Evolutionary conservation across 2,113 vertebrate species (phyloP).

Genomic region (Empidonax alnorum): DNA sequence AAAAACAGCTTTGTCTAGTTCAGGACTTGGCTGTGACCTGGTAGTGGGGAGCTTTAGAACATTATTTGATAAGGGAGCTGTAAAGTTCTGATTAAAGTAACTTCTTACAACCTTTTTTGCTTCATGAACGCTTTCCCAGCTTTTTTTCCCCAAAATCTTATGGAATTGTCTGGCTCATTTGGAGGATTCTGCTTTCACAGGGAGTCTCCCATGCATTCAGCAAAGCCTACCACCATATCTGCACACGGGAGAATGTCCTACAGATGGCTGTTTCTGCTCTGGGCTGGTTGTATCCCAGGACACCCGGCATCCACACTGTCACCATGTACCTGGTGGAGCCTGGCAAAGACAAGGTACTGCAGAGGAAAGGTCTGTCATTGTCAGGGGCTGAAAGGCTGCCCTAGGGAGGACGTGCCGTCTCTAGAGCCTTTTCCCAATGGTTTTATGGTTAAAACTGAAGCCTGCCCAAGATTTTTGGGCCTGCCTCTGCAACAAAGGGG

Average conservation of each 20-base stretch:
- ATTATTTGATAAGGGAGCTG: not conserved
- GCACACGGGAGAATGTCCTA: conserved; percentile 61
- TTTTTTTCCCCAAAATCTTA: not conserved
- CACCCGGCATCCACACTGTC: conserved; percentile 40
- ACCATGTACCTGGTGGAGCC: conserved; percentile 65
- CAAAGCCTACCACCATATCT: conserved; percentile 74
- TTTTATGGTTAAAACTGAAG: not conserved
- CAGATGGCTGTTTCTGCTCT: conserved; percentile 68
- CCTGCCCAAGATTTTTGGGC: not conserved
- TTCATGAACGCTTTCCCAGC: not conserved
- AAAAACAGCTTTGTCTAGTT: not conserved
- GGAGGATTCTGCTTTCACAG: conserved; percentile 59
- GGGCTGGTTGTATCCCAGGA: conserved; percentile 65
- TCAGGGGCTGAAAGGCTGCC: not conserved
- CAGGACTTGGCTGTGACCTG: not conserved
- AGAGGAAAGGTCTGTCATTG: not conserved
- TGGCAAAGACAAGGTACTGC: conserved; percentile 60
- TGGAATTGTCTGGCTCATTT: not conserved
- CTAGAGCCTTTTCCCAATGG: not conserved
- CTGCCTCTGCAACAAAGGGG: not conserved
- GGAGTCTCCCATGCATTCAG: conserved; percentile 76
- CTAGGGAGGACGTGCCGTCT: not conserved
- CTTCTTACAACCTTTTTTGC: not conserved
- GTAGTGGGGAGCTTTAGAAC: not conserved
- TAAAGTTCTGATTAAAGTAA: not conserved